A percentile compares a stretch with the other conserved stretches of the same genome.
Conservation (phyloP, 1,140 invertebrate genomes). For the Vollenhovia emeryi region DNA sequence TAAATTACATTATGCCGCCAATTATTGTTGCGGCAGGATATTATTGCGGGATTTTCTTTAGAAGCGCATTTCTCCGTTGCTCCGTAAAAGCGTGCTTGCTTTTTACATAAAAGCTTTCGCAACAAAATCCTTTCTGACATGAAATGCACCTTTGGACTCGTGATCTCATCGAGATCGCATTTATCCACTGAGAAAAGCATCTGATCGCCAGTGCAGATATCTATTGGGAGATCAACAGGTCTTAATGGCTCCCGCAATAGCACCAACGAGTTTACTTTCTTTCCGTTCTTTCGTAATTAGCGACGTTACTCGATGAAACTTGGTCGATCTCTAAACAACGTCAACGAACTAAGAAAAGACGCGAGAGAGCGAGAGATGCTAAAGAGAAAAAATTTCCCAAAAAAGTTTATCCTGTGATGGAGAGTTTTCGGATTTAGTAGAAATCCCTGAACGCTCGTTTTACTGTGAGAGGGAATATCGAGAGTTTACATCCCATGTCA, state of each 20-base stretch:
- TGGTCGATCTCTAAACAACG: constrained; percentile 24
- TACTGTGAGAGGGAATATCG: constrained; percentile 5
- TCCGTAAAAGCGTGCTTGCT: neutral
- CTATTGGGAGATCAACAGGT: constrained; percentile 56
- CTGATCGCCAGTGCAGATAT: constrained; percentile 32
- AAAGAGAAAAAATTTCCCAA: neutral
- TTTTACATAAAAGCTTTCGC: neutral
- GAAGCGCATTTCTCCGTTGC: neutral
- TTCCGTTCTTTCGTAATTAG: constrained; percentile 47
- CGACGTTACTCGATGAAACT: constrained; percentile 39
- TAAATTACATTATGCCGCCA: too few species aligned
- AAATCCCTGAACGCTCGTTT: constrained; percentile 17
- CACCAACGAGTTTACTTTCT: constrained; percentile 39
- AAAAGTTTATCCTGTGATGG: constrained; percentile 35
- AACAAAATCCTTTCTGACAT: neutral
- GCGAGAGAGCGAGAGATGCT: neutral
- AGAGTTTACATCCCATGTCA: constrained; percentile 27
- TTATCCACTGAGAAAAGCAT: constrained; percentile 19
- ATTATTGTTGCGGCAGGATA: neutral
- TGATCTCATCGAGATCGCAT: constrained; percentile 28
- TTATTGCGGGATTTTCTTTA: neutral
- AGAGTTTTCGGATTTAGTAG: constrained; percentile 40
- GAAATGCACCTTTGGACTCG: neutral
- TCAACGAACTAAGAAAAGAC: neutral
- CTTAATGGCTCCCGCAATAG: constrained; percentile 49